Base-by-base conservation (phyloP, 2,888 invertebrate species). In the Ectropis crepuscularia region DNA sequence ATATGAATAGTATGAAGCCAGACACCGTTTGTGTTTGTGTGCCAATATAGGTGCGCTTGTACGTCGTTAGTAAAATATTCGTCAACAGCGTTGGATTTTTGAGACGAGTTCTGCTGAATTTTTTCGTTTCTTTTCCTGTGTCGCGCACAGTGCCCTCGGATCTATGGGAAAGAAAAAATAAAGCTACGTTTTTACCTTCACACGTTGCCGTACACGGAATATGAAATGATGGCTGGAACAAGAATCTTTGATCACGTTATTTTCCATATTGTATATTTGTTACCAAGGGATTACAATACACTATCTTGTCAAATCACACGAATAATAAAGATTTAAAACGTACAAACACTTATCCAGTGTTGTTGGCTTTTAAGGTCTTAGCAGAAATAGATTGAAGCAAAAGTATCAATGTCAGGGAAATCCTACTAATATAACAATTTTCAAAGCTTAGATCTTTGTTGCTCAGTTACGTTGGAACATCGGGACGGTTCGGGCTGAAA, bases 1-100 rank as follows among this genome's bases (percentile, higher is more conserved):
- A 65, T 65, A 61, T 68, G 70, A 70, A 70, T 67, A 58, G 61
- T 59, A 60, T 50, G 47, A 66, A 58, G 67, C 70, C 67, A 70
- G 70, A 67, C 68, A 46, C 58, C 43, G 46, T 54, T 49, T 49
- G 67, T 63, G 54, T 65, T 63, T 67, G 57, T 60, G 53, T 65
- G 53, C 53, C 59, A 57, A 61, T 47, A 48, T 53, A 61, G 37
- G 16, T 28, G 53, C 55, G 10, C 41, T 45, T 55, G 58, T 62
- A 59, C 57, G 47, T 48, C 50, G 57, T 43, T 61, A 61, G 46
- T 38, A 46, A 53, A 49, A 59, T 57, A 57, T 67, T 64, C 55
- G 57, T 46, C 53, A 55, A 59, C 62, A 59, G 39, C 47, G 61
- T 50, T 41, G 41, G 48, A 59, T 16, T 57, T 51, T 48, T 37